Evolutionary conservation across 2,797 vertebrate genomes (phyloP), one percentile per base, ranked within the genome.

Genomic region (Pipistrellus nathusii): DNA sequence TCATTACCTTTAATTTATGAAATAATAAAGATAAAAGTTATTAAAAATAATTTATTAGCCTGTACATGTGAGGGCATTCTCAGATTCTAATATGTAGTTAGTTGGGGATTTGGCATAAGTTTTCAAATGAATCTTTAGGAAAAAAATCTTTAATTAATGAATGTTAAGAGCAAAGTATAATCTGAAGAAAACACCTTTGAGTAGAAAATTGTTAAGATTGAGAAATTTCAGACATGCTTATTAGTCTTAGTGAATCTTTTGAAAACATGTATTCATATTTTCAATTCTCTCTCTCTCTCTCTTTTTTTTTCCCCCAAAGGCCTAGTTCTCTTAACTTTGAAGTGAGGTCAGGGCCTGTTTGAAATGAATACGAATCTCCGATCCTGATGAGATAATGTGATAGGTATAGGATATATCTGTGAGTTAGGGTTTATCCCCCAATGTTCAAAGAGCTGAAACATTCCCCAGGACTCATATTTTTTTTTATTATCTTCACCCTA

Each of bases 1-100:
- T 97, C 86, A 91, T 98, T 97, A 91, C 88, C 91, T 98, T 98
- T 98, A 97, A 98, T 98, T 98, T 98, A 95, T 96, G 73, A 96
- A 96, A 86, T 21, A 23, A 93, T 97, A 97, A 98, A 93, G 76
- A 93, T 95, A 95, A 90, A 94, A 85, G 87, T 93, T 93, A 95
- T 90, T 95, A 76, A 96, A 91, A 95, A 93, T 95, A 95, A 82
- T 96, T 97, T 98, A 97, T 98, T 98, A 97, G 88, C 85, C 44
- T 93, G 88, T 92, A 66, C 90, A 87, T 96, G 1, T 95, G 92
- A 97, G 4, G 62, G 96, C 23, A 14, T 53, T 9, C 0, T 91
- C 87, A 62, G 71, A 92, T 27, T 59, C 80, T 94, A 88, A 89
- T 94, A 78, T 69, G 23, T 94, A 91, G 96, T 96, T 95, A 89